phyloP scores from a whole-genome alignment of 23 tunicate species.

The Styela clava region DNA sequence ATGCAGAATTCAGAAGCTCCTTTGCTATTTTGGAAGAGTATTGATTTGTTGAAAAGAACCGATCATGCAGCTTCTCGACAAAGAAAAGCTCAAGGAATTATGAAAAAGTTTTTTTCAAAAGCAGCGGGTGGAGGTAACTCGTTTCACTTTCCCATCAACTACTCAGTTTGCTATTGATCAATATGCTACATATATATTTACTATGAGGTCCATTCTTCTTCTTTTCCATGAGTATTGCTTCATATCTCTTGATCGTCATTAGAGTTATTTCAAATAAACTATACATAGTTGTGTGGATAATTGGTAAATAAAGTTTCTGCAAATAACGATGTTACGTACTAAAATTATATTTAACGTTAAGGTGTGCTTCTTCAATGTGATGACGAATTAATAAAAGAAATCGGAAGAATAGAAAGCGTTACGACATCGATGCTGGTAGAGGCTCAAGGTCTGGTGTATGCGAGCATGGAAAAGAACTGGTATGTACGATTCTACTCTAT shows the following conservation, averaged over 20 bases:
- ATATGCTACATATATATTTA: neutral
- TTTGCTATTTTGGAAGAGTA: constrained; percentile 81
- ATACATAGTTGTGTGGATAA: too few species aligned
- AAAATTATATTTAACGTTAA: too few species aligned
- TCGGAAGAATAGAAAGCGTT: constrained; percentile 45
- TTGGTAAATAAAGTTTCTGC: too few species aligned
- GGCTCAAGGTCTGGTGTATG: constrained; percentile 37
- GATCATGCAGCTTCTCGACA: constrained; percentile 38
- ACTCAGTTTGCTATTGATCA: too few species aligned
- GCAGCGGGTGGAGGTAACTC: constrained; percentile 71
- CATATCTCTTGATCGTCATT: too few species aligned
- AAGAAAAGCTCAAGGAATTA: constrained; percentile 53
- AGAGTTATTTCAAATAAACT: too few species aligned
- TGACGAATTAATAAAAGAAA: constrained; percentile 50
- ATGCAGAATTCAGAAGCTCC: constrained; percentile 79
- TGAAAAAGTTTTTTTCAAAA: constrained; percentile 67
- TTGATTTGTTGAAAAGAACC: constrained; percentile 65
- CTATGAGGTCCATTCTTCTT: neutral
- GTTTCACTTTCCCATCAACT: neutral
- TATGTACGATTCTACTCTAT: constrained; percentile 12
- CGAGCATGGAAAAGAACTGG: constrained; percentile 87
- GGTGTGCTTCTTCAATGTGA: constrained; percentile 78
- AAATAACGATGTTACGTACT: too few species aligned
- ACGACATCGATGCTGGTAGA: constrained; percentile 76
- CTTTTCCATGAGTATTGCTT: too few species aligned